Conservation (phyloP, 2,797 vertebrate genomes). For the Chloroceryle inda region DNA sequence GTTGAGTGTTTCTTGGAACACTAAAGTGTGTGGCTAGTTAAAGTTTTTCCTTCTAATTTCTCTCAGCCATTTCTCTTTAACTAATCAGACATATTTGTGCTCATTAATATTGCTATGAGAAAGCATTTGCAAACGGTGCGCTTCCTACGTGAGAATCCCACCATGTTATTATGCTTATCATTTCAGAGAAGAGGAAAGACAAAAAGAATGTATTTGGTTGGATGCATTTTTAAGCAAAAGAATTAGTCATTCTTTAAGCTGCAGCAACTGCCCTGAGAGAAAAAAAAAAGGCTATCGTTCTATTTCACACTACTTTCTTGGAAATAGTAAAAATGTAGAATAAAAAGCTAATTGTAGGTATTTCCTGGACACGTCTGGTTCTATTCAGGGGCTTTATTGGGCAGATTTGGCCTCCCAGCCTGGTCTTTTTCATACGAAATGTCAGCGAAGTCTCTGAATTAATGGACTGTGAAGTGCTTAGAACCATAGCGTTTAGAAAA, state of each 20-base stretch:
- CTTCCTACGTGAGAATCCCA: neutral
- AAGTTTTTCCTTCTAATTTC: neutral
- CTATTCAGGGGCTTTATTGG: slow-evolving; percentile 3
- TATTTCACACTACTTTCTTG: neutral
- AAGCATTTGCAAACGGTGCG: neutral
- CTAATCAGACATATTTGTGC: neutral
- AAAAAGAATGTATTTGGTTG: neutral
- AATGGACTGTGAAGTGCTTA: slow-evolving; percentile 78
- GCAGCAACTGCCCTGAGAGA: neutral
- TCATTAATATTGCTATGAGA: neutral
- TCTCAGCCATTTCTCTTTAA: neutral
- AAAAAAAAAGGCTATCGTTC: neutral
- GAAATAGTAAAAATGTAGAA: neutral
- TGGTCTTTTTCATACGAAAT: slow-evolving; percentile 68
- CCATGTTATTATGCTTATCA: neutral
- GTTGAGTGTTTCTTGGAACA: neutral
- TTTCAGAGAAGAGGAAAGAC: neutral
- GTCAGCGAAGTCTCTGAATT: slow-evolving; percentile 75
- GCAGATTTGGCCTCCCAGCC: slow-evolving; percentile 47
- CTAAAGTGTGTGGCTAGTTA: neutral
- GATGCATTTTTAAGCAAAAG: neutral
- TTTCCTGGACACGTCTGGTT: slow-evolving; percentile 17
- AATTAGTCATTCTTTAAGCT: slow-evolving; percentile 8
- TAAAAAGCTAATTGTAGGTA: slow-evolving; percentile 42
- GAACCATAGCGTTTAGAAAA: slow-evolving; percentile 72